Conservation (phyloP, 2,888 invertebrate genomes). For the Tipula lateralis region DNA sequence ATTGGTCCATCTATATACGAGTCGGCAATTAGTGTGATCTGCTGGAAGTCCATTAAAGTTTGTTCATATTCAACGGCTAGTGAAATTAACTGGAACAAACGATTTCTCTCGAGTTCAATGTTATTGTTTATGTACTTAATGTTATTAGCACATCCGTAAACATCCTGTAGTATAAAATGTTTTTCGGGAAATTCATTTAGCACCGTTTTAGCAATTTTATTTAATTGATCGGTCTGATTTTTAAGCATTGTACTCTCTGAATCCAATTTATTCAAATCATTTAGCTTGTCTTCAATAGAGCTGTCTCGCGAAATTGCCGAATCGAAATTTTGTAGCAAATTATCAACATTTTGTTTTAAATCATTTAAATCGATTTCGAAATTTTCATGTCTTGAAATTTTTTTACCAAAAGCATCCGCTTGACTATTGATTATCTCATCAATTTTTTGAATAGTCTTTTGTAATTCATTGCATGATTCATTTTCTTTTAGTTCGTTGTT, state of each 20-base stretch:
- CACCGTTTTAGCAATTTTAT: slow-evolving; percentile 58
- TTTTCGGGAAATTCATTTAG: slow-evolving; percentile 65
- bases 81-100: slow-evolving; percentile 67
- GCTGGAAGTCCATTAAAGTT: slow-evolving; percentile 78
- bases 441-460: neutral
- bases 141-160: slow-evolving; percentile 62
- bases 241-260: slow-evolving; percentile 59
- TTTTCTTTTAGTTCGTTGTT: neutral
- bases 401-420: neutral
- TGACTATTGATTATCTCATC: neutral
- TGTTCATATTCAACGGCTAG: slow-evolving; percentile 84
- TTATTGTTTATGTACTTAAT: slow-evolving; percentile 65
- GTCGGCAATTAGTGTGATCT: slow-evolving; percentile 80
- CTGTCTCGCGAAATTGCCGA: slow-evolving; percentile 51
- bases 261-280: slow-evolving; percentile 67
- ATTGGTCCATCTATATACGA: slow-evolving; percentile 73
- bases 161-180: slow-evolving; percentile 59
- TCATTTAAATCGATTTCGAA: slow-evolving; percentile 39
- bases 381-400: neutral
- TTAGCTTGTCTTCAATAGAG: slow-evolving; percentile 62
- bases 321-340: slow-evolving; percentile 43
- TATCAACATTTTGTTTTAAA: slow-evolving; percentile 38
- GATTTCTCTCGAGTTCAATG: slow-evolving; percentile 67
- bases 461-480: neutral
- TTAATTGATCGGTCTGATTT: slow-evolving; percentile 57